phyloP scores from a whole-genome alignment of 2,797 vertebrate species.

The Pseudocheirus occidentalis region DNA sequence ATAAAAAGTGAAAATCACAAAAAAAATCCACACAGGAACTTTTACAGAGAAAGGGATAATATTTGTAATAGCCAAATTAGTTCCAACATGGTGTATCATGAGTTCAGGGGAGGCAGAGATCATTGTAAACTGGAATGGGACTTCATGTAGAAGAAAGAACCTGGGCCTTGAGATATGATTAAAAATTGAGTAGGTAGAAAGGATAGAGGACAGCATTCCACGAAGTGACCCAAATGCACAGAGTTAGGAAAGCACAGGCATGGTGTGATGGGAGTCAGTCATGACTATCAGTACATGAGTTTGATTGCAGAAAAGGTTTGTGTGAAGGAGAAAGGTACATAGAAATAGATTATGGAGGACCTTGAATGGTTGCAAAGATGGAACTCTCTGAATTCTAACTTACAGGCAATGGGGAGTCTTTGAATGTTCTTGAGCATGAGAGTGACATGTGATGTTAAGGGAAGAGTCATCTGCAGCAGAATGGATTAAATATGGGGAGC shows the following conservation, averaged over 20 bases:
- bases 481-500: not conserved
- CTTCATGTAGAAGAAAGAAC: not conserved
- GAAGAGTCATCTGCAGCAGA: not conserved
- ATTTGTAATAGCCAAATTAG: not conserved
- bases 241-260: not conserved
- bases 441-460: not conserved
- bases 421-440: not conserved
- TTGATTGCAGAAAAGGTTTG: not conserved
- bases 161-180: not conserved
- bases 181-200: not conserved
- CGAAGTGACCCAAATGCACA: not conserved
- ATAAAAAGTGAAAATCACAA: not conserved
- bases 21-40: not conserved
- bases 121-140: not conserved
- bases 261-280: not conserved
- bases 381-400: not conserved
- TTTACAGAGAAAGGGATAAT: not conserved
- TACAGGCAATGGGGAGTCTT: not conserved
- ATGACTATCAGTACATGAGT: not conserved
- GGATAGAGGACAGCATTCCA: not conserved
- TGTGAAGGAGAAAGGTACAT: not conserved
- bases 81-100: not conserved
- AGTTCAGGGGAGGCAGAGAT: constrained; percentile 37
- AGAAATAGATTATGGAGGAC: not conserved
- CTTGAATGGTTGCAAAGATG: not conserved